These are phyloP conservation scores for Mormyrops attenuatus DNA, from an alignment of 2,797 vertebrate species.

Conservation along the genomic window DNA sequence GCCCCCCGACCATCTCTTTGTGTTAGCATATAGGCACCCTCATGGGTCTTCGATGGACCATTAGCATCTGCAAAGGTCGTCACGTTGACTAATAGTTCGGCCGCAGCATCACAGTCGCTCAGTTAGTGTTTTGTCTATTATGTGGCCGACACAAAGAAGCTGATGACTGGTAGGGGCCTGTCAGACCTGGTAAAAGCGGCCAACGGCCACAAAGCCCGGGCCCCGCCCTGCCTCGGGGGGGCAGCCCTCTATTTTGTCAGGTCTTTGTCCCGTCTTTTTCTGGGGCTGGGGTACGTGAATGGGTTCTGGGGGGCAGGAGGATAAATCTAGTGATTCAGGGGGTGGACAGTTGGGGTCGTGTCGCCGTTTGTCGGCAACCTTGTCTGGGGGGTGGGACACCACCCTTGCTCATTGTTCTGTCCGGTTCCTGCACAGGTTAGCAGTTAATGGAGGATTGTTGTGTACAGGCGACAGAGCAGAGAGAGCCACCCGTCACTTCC, in stretches of 20 bases:
- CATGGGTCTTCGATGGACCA: constrained; percentile 47
- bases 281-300: constrained; percentile 60
- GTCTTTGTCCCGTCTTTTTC: constrained; percentile 49
- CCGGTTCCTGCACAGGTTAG: constrained; percentile 81
- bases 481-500: constrained; percentile 52
- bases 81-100: constrained; percentile 57
- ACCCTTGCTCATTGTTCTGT: constrained; percentile 71
- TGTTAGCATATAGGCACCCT: constrained; percentile 34
- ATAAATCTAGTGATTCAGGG: constrained; percentile 87
- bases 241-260: constrained; percentile 44
- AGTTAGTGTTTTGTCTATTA: constrained; percentile 76
- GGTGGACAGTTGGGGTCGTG: constrained; percentile 84
- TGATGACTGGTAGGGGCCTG: constrained; percentile 74
- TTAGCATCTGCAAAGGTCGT: constrained; percentile 65
- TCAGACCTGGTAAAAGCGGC: constrained; percentile 73
- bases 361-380: constrained; percentile 87
- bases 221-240: constrained; percentile 52
- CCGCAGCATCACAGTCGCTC: constrained; percentile 72
- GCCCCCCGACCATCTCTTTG: constrained; percentile 44
- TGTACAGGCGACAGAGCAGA: constrained; percentile 66
- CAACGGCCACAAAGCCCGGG: constrained; percentile 73
- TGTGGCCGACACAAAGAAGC: constrained; percentile 77
- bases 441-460: constrained; percentile 87
- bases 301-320: constrained; percentile 86
- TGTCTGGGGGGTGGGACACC: constrained; percentile 77